Conservation (phyloP, 2,797 vertebrate species). For the Acrocephalus scirpaceus region DNA sequence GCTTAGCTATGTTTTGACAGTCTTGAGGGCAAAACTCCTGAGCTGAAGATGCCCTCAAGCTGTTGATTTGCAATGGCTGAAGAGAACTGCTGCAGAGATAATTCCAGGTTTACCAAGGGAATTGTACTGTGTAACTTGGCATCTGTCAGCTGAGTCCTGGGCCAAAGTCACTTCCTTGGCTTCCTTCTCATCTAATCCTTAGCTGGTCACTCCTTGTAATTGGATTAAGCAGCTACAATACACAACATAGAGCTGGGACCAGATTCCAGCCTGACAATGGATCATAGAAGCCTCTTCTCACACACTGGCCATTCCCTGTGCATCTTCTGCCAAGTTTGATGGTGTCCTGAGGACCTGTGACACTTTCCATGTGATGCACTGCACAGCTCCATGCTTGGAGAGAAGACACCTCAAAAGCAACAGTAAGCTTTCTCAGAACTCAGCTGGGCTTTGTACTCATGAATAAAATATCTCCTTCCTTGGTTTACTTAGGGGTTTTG, state of each 20-base stretch:
- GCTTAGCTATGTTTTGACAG: not conserved
- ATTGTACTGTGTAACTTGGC: not conserved
- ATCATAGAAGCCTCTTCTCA: not conserved
- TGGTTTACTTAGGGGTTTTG: not conserved
- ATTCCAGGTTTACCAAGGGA: not conserved
- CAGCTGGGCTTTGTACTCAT: constrained; percentile 14
- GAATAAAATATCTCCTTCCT: constrained; percentile 19
- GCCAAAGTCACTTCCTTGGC: not conserved
- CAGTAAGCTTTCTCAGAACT: not conserved
- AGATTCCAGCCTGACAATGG: not conserved
- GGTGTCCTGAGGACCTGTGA: not conserved
- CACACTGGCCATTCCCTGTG: not conserved
- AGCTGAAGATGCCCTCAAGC: not conserved
- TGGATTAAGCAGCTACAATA: not conserved
- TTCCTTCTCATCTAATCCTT: not conserved
- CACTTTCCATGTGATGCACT: not conserved
- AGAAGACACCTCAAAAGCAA: not conserved
- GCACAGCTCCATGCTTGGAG: not conserved
- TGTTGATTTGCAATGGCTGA: not conserved
- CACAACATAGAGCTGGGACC: not conserved
- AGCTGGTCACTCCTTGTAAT: not conserved
- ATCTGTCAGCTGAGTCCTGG: not conserved
- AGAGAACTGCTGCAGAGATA: not conserved
- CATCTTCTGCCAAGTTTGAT: not conserved
- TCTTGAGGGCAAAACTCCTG: not conserved